Percentiles rank a stretch among this genome's conserved stretches.
Evolutionary conservation across 2,797 vertebrate genomes (phyloP).

Genomic region (Philypnodon macrostomus): DNA sequence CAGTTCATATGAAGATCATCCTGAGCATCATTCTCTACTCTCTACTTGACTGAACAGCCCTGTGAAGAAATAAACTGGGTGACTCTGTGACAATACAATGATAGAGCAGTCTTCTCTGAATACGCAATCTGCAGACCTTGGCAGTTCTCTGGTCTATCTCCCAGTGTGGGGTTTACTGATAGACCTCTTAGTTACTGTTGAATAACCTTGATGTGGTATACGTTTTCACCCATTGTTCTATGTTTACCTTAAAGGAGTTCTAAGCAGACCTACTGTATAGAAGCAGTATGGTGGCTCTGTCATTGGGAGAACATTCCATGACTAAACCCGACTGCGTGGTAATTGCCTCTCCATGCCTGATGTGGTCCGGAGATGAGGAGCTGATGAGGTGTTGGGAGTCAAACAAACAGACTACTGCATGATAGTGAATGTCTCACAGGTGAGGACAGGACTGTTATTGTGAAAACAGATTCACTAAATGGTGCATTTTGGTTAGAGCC

Average conservation of each 20-base stretch:
- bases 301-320: slow-evolving; percentile 67
- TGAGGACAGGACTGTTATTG: slow-evolving; percentile 22
- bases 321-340: slow-evolving; percentile 67
- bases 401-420: too few relatives aligned
- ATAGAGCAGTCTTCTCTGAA: slow-evolving; percentile 58
- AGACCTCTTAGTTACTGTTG: slow-evolving; percentile 63
- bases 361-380: slow-evolving; percentile 72
- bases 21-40: slow-evolving; percentile 50
- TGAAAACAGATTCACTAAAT: too few relatives aligned
- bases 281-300: slow-evolving; percentile 65
- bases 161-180: slow-evolving; percentile 59
- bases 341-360: slow-evolving; percentile 80
- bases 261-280: too few relatives aligned
- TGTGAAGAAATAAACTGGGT: slow-evolving; percentile 56
- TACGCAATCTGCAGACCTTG: too few relatives aligned
- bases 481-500: too few relatives aligned
- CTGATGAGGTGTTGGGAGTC: slow-evolving; percentile 73
- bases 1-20: slow-evolving; percentile 46
- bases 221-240: slow-evolving; percentile 40
- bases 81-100: slow-evolving; percentile 67
- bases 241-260: slow-evolving; percentile 51
- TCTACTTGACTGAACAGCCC: slow-evolving; percentile 57
- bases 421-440: too few relatives aligned
- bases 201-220: slow-evolving; percentile 62
- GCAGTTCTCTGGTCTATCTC: slow-evolving; percentile 66